Evolutionary conservation across 2,888 invertebrate species (phyloP).

Genomic region (Tyria jacobaeae): DNA sequence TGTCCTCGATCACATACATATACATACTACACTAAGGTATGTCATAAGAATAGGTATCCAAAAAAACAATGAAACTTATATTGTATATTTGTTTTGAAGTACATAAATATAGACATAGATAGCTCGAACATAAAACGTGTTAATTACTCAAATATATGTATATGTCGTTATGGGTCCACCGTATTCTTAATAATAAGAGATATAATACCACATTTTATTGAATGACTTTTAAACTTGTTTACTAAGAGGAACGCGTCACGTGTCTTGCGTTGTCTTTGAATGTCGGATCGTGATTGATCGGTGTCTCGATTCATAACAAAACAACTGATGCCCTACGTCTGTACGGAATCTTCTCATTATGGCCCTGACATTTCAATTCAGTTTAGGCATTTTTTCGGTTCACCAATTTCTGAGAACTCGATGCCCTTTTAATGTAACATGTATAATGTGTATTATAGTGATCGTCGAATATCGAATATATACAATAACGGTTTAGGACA

Average conservation of each 20-base stretch:
- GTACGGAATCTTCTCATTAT: constrained; percentile 52
- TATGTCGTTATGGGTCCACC: not conserved
- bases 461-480: constrained; percentile 9
- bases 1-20: too few species aligned
- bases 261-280: constrained; percentile 60
- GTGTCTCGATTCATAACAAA: constrained; percentile 53
- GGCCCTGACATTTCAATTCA: constrained; percentile 69
- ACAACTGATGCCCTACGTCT: constrained; percentile 52
- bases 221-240: constrained; percentile 33
- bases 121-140: not conserved
- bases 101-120: too few species aligned
- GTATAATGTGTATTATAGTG: constrained; percentile 24
- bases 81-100: not conserved
- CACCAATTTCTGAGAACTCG: constrained; percentile 58
- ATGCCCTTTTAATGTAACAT: constrained; percentile 61
- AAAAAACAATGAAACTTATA: not conserved
- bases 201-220: not conserved
- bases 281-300: constrained; percentile 56
- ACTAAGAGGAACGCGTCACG: constrained; percentile 58
- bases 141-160: not conserved
- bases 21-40: not conserved
- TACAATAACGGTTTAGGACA: not conserved
- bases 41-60: not conserved
- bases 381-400: constrained; percentile 56
- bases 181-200: not conserved